phyloP scores from a whole-genome alignment of 2,797 vertebrate genomes.

The Rhinophrynus dorsalis region DNA sequence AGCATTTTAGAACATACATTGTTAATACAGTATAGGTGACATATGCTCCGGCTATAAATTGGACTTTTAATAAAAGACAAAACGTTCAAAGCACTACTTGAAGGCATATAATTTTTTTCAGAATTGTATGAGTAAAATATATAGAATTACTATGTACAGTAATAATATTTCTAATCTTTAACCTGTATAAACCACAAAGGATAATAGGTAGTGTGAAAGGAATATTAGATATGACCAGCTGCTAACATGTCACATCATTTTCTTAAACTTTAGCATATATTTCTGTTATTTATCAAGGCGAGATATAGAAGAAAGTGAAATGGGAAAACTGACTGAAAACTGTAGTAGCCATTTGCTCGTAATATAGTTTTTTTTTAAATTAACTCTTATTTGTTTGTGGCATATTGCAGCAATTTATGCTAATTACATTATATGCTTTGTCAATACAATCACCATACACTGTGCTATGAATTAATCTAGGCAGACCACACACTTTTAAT shows the following conservation, averaged over 20 bases:
- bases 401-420: too few relatives aligned
- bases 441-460: too few relatives aligned
- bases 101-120: background rate
- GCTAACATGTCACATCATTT: conserved; percentile 30
- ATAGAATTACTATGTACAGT: conserved; percentile 32
- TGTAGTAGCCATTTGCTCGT: too few relatives aligned
- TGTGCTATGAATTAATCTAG: too few relatives aligned
- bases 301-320: background rate
- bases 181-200: conserved; percentile 29
- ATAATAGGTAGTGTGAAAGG: conserved; percentile 6
- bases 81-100: background rate
- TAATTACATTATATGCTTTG: too few relatives aligned
- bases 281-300: background rate
- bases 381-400: too few relatives aligned
- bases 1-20: background rate
- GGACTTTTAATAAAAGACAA: conserved; percentile 15
- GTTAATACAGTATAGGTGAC: background rate
- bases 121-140: background rate
- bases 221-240: conserved; percentile 20
- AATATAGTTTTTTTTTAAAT: too few relatives aligned
- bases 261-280: background rate
- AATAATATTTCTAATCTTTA: conserved; percentile 26
- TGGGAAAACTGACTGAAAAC: background rate
- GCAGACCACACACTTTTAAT: too few relatives aligned
- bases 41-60: background rate